A percentile compares a stretch with the other conserved stretches of the same genome.
Evolutionary conservation across 2,888 invertebrate species (phyloP).

Genomic region (Pristionchus japonicus): DNA sequence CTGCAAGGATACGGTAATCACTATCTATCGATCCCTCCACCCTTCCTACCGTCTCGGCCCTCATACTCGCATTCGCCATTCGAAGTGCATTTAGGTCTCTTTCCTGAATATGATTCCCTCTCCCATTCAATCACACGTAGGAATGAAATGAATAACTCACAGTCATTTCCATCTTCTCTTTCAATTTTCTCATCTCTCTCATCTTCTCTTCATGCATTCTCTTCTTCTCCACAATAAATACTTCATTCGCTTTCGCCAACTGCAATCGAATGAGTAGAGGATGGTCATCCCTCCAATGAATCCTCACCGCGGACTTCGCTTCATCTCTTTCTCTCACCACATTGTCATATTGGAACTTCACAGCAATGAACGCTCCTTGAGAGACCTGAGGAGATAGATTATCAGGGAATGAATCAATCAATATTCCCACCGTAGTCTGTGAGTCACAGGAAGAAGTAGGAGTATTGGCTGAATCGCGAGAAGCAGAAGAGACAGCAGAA

Average conservation of each 20-base stretch:
- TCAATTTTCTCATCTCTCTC: background rate
- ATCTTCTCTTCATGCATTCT: background rate
- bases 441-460: constrained; percentile 5
- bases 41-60: background rate
- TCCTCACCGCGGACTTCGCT: background rate
- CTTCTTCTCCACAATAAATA: background rate
- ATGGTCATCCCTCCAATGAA: no score
- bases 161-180: constrained; percentile 5
- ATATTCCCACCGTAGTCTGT: background rate
- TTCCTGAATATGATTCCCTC: constrained; percentile 25
- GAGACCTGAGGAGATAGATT: background rate
- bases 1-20: background rate
- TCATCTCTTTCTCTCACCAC: background rate
- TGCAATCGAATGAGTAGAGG: background rate
- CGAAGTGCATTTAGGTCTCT: background rate
- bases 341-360: constrained; percentile 21
- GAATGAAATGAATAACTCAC: background rate
- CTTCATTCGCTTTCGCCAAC: constrained; percentile 6
- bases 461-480: background rate
- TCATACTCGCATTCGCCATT: background rate
- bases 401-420: background rate
- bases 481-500: background rate
- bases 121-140: background rate
- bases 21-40: background rate
- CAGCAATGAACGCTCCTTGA: background rate